These are phyloP conservation scores for Sthenelais limicola DNA, from an alignment of 2,888 invertebrate species.

Conservation along the genomic window DNA sequence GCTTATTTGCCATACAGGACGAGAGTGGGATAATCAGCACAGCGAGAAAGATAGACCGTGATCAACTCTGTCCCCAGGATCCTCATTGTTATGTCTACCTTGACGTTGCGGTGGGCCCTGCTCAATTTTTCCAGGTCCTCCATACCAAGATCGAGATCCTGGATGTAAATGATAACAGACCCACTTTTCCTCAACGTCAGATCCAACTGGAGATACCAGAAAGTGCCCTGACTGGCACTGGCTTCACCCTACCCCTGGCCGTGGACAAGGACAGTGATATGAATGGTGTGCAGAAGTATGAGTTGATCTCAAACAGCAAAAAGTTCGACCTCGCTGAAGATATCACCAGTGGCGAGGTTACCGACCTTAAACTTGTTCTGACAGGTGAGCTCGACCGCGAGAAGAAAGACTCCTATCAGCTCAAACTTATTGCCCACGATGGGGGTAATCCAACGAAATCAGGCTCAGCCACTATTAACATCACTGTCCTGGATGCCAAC, in stretches of 20 bases:
- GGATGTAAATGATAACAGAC: conserved; percentile 43
- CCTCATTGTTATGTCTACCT: conserved; percentile 26
- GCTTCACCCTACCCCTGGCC: conserved; percentile 35
- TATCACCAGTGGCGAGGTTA: conserved; percentile 48
- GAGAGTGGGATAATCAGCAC: conserved; percentile 30
- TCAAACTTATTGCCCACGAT: conserved; percentile 49
- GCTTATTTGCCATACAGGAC: conserved; percentile 28
- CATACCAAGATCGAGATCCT: conserved; percentile 35
- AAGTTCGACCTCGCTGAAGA: conserved; percentile 33
- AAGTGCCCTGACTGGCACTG: conserved; percentile 22
- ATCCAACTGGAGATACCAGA: conserved; percentile 28
- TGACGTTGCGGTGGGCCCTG: conserved; percentile 41
- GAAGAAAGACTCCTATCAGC: conserved; percentile 53
- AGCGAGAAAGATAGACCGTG: conserved; percentile 31
- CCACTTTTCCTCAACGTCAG: conserved; percentile 26
- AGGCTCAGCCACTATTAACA: conserved; percentile 41
- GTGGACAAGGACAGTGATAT: conserved; percentile 39
- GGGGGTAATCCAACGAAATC: conserved; percentile 37
- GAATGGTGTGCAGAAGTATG: conserved; percentile 32
- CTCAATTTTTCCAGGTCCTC: conserved; percentile 45
- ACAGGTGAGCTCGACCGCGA: conserved; percentile 60
- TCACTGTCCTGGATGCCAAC: conserved; percentile 44
- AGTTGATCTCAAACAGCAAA: neutral
- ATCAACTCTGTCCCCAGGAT: conserved; percentile 26
- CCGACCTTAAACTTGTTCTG: conserved; percentile 60